Base-by-base conservation (phyloP, 2,113 vertebrate genomes). In the Cisticola juncidis region DNA sequence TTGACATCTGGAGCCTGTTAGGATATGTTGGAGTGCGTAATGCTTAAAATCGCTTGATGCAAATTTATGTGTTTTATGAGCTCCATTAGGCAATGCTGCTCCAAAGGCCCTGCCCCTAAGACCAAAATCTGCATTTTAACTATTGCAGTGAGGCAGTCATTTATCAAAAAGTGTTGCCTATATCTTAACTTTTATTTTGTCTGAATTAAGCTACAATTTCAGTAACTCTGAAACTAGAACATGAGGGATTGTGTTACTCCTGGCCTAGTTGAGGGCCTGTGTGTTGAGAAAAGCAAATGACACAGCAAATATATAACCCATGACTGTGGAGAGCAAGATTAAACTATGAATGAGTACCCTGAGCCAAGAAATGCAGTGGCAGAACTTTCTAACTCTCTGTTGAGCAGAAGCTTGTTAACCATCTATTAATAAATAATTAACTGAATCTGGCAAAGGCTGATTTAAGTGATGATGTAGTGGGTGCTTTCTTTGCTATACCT, bases 301-400 rank as follows among this genome's bases (percentile, higher is more conserved):
- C 87, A 79, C 92, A 96, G 97, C 95, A 97, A 90, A 97, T 97
- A 76, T 0, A 65, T 94, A 96, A 94, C 69, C 71, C 71, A 7
- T 97, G 97, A 96, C 93, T 86, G 73, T 50, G 76, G 82, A 86
- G 77, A 92, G 92, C 90, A 71, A 92, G 85, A 95, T 96, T 97
- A 78, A 97, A 85, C 70, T 69, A 22, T 86, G 92, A 96, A 85
- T 97, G 94, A 89, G 80, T 20, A 45, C 25, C 65, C 36, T 7
- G 31, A 85, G 95, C 95, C 97, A 95, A 93, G 94, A 97, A 89
- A 79, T 82, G 62, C 79, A 51, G 9, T 68, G 51, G 82, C 61
- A 61, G 96, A 95, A 86, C 66, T 15, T 70, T 81, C 47, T 40
- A 4, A 26, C 85, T 93, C 45, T 24, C 42, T 86, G 71, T 57